A percentile compares a stretch with the other conserved stretches of the same genome.
Evolutionary conservation across 1,140 invertebrate genomes (phyloP).

Genomic region (Bradynema listronoti): DNA sequence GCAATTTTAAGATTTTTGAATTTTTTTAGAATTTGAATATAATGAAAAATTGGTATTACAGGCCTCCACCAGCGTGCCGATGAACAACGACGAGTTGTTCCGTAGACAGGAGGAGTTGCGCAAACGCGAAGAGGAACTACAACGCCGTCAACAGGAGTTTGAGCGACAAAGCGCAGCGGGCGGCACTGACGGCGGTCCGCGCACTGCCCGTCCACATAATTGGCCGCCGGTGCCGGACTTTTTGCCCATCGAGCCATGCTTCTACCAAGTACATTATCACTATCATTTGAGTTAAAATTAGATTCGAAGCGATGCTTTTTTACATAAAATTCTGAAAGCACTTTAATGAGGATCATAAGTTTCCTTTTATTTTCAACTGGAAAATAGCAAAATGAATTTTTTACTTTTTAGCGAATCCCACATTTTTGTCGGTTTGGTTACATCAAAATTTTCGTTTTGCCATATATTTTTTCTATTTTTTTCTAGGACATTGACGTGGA

Average conservation of each 20-base stretch:
- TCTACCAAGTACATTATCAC: slow-evolving; percentile 68
- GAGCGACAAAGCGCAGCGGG: slow-evolving; percentile 30
- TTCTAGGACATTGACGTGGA: slow-evolving; percentile 86
- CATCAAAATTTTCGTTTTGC: no score
- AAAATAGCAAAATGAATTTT: no score
- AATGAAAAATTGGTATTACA: slow-evolving; percentile 14
- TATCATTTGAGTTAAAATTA: background rate
- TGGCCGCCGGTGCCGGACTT: slow-evolving; percentile 92
- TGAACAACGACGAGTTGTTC: slow-evolving; percentile 49
- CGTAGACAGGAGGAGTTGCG: slow-evolving; percentile 56
- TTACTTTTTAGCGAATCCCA: background rate
- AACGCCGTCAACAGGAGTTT: slow-evolving; percentile 53
- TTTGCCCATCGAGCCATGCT: slow-evolving; percentile 85
- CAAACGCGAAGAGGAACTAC: slow-evolving; percentile 49
- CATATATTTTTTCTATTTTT: background rate
- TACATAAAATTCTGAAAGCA: background rate
- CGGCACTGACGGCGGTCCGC: slow-evolving; percentile 12
- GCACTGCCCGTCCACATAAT: slow-evolving; percentile 63
- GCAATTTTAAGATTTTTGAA: background rate
- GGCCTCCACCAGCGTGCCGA: slow-evolving; percentile 24
- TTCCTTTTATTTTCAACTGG: background rate
- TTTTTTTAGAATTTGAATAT: background rate
- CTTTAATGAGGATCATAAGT: background rate
- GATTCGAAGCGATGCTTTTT: slow-evolving; percentile 4
- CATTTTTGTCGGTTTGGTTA: no score